phyloP scores from a whole-genome alignment of 2,797 vertebrate species.

The Myotis planiceps region DNA sequence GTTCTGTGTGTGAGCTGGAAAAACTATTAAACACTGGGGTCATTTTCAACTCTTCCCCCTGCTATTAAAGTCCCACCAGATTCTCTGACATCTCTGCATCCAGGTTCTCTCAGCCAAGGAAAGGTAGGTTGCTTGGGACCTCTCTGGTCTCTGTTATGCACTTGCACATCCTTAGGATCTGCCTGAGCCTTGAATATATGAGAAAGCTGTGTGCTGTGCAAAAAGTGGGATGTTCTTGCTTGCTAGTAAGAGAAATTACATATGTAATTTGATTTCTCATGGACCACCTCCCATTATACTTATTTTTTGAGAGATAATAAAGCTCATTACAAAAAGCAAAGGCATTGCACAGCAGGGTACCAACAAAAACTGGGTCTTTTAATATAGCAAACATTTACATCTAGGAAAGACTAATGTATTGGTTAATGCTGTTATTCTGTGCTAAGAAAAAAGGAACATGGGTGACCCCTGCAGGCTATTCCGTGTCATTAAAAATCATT shows the following conservation, averaged over 20 bases:
- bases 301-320: slow-evolving; percentile 38
- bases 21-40: not conserved
- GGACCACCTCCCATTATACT: not conserved
- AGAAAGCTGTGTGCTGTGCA: not conserved
- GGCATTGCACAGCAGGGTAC: not conserved
- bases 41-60: not conserved
- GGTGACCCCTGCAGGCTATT: not conserved
- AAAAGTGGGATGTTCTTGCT: not conserved
- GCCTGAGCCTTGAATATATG: not conserved
- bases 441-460: not conserved
- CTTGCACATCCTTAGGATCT: too few relatives aligned
- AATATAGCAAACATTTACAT: not conserved
- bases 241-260: not conserved
- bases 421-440: slow-evolving; percentile 41
- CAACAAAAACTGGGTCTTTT: not conserved
- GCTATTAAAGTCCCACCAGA: not conserved
- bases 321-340: slow-evolving; percentile 8
- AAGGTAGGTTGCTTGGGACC: too few relatives aligned
- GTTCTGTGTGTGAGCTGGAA: not conserved
- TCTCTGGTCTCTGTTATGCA: not conserved
- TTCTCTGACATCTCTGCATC: not conserved
- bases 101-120: not conserved
- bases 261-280: slow-evolving; percentile 24
- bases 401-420: not conserved
- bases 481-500: slow-evolving; percentile 40